Conservation (phyloP, 2,797 vertebrate species). For the Sebastes melanostomus region DNA sequence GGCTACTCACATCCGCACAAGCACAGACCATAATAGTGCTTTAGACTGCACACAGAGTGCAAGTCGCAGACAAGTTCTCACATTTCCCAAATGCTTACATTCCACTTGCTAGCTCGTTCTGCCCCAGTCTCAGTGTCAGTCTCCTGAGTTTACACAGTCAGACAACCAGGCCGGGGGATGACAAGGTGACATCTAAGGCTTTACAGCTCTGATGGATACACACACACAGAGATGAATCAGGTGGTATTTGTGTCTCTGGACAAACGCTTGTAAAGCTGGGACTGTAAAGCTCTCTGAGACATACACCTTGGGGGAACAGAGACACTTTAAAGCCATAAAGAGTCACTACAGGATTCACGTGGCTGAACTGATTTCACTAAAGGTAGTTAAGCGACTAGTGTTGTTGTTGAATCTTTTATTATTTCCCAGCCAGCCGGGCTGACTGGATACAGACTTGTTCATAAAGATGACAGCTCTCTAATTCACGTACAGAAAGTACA, state of each 20-base stretch:
- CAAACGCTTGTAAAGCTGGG: slow-evolving; percentile 37
- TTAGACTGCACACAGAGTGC: slow-evolving; percentile 56
- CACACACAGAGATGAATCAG: slow-evolving; percentile 33
- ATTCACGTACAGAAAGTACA: slow-evolving; percentile 40
- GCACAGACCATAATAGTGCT: slow-evolving; percentile 44
- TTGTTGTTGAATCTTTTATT: slow-evolving; percentile 25
- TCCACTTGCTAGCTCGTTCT: slow-evolving; percentile 67
- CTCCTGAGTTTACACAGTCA: slow-evolving; percentile 71
- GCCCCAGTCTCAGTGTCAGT: slow-evolving; percentile 53
- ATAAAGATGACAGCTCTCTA: slow-evolving; percentile 41
- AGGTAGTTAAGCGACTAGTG: not conserved
- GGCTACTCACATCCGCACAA: not conserved
- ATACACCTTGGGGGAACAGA: slow-evolving; percentile 3
- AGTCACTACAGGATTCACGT: not conserved
- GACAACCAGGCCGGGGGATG: slow-evolving; percentile 47
- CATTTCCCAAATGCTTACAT: slow-evolving; percentile 79
- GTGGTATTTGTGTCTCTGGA: slow-evolving; percentile 35
- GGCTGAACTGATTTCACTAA: not conserved
- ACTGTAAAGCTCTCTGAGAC: slow-evolving; percentile 28
- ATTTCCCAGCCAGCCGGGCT: not conserved
- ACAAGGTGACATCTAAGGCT: slow-evolving; percentile 62
- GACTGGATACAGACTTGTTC: slow-evolving; percentile 6
- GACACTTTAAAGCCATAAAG: slow-evolving; percentile 8
- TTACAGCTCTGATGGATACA: slow-evolving; percentile 47
- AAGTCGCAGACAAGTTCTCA: slow-evolving; percentile 74